phyloP scores from a whole-genome alignment of 2,888 invertebrate genomes.

The Germaria angustata region DNA sequence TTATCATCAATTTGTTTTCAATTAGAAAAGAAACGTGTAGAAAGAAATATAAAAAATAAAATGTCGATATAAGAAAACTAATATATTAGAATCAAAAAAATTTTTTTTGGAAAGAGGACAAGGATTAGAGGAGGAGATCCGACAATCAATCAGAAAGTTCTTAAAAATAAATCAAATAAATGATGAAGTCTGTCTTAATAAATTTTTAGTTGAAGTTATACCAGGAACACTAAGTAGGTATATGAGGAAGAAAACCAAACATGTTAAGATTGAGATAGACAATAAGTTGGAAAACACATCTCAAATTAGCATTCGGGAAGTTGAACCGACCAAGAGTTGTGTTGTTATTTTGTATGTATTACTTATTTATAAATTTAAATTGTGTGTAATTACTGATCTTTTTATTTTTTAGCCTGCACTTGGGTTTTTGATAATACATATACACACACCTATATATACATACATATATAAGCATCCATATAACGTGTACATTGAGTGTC shows the following conservation, averaged over 20 bases:
- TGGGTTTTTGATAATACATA: background rate
- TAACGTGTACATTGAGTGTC: slow-evolving; percentile 7
- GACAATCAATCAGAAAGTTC: background rate
- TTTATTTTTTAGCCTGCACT: slow-evolving; percentile 42
- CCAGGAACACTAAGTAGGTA: background rate
- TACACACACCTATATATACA: no score
- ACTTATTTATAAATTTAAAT: background rate
- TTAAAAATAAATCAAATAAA: slow-evolving; percentile 1
- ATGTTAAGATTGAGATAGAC: slow-evolving; percentile 32
- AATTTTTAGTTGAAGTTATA: background rate
- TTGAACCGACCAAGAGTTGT: background rate
- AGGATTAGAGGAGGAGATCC: background rate
- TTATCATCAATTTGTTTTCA: slow-evolving; percentile 13
- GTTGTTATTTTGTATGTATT: background rate
- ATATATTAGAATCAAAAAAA: background rate
- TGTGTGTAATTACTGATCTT: background rate
- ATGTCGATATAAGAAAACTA: slow-evolving; percentile 6
- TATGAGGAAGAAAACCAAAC: background rate
- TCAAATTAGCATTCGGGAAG: background rate
- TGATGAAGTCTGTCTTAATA: slow-evolving; percentile 12
- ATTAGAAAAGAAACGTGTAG: background rate
- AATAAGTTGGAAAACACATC: slow-evolving; percentile 1
- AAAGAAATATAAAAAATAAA: background rate
- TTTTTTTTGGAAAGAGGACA: background rate
- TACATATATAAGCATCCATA: slow-evolving; percentile 18